Evolutionary conservation across 2,113 vertebrate genomes (phyloP).

Genomic region (Oncorhynchus masou): DNA sequence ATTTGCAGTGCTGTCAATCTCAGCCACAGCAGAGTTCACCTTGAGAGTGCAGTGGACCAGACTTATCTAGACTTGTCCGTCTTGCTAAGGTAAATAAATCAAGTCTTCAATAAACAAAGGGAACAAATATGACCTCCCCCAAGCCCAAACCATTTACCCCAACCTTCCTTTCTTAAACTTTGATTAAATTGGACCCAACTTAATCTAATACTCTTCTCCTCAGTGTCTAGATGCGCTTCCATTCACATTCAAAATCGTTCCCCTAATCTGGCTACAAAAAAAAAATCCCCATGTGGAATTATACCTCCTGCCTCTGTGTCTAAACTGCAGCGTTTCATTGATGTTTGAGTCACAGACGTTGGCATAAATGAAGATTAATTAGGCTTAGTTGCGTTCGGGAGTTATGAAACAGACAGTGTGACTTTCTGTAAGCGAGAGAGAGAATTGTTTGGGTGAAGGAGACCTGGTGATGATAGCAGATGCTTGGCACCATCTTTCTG

Average conservation of each 20-base stretch:
- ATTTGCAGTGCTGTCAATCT: neutral
- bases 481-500: neutral
- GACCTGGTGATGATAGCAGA: constrained; percentile 10
- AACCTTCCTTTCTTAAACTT: neutral
- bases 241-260: neutral
- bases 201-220: neutral
- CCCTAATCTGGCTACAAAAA: neutral
- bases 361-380: constrained; percentile 44
- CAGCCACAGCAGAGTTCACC: neutral
- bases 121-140: neutral
- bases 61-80: neutral
- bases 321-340: constrained; percentile 7
- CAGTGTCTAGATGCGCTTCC: neutral
- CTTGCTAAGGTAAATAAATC: neutral
- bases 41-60: neutral
- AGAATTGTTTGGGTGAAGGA: constrained; percentile 6
- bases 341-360: constrained; percentile 31
- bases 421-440: too few species aligned
- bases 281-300: neutral
- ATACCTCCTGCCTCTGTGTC: neutral
- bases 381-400: constrained; percentile 35
- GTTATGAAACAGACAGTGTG: constrained; percentile 23
- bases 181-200: constrained; percentile 7
- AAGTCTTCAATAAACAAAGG: neutral
- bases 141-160: neutral